Evolutionary conservation across 2,888 invertebrate species (phyloP).

Genomic region (Lochmaea crataegi): DNA sequence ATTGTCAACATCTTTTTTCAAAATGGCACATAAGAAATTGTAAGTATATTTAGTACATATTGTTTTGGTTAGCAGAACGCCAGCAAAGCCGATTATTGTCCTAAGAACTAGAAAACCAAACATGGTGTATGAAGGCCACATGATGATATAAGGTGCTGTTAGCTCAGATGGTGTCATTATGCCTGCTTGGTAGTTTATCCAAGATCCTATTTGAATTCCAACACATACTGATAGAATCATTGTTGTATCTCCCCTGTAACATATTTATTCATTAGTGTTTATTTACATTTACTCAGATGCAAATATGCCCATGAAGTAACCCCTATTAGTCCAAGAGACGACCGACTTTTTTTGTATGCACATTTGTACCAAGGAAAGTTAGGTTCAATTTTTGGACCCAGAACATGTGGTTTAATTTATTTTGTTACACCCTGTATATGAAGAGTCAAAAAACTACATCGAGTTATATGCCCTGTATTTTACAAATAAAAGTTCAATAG

Average conservation of each 20-base stretch:
- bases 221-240: conserved; percentile 86
- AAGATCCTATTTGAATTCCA: conserved; percentile 83
- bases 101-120: conserved; percentile 75
- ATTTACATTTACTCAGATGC: too few relatives aligned
- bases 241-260: conserved; percentile 86
- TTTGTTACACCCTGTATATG: too few relatives aligned
- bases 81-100: conserved; percentile 80
- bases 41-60: conserved; percentile 78
- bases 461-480: too few relatives aligned
- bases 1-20: conserved; percentile 75
- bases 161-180: conserved; percentile 71
- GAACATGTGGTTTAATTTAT: too few relatives aligned
- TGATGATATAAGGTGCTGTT: conserved; percentile 77
- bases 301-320: too few relatives aligned
- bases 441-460: too few relatives aligned
- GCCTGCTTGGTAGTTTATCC: conserved; percentile 87
- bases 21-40: conserved; percentile 76
- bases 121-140: conserved; percentile 83
- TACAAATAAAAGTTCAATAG: too few relatives aligned
- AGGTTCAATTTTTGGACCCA: too few relatives aligned
- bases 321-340: too few relatives aligned
- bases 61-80: conserved; percentile 76
- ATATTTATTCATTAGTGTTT: neutral
- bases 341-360: too few relatives aligned
- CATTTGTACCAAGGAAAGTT: too few relatives aligned